A percentile compares a stretch with the other conserved stretches of the same genome.
phyloP scores from a whole-genome alignment of 1,140 invertebrate species.

The Drosophila carrolli region DNA sequence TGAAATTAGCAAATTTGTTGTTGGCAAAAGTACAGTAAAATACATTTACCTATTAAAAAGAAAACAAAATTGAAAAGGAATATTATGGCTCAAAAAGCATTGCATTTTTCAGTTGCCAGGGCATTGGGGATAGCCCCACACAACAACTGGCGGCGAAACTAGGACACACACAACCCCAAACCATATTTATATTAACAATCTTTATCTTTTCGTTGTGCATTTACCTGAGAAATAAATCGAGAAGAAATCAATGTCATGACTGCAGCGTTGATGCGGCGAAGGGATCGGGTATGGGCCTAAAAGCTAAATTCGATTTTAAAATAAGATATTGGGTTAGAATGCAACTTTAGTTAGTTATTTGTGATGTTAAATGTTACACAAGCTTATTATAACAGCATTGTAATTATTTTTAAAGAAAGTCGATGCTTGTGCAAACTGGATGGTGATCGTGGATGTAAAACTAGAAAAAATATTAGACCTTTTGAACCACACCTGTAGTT shows the following conservation, averaged over 20 bases:
- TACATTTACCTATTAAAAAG: slow-evolving; percentile 77
- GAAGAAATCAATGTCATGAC: slow-evolving; percentile 16
- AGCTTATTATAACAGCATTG: too few species aligned
- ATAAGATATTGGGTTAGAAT: too few species aligned
- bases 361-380: too few species aligned
- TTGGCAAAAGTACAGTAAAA: slow-evolving; percentile 74
- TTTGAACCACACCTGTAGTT: too few species aligned
- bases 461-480: too few species aligned
- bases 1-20: slow-evolving; percentile 66
- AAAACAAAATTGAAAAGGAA: slow-evolving; percentile 27
- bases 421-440: too few species aligned
- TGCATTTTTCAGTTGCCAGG: slow-evolving; percentile 41
- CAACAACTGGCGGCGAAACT: not conserved
- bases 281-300: not conserved
- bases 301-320: not conserved
- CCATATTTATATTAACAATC: slow-evolving; percentile 18
- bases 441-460: too few species aligned
- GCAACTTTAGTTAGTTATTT: too few species aligned
- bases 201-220: slow-evolving; percentile 55
- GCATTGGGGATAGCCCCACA: not conserved
- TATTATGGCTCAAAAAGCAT: slow-evolving; percentile 22
- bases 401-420: too few species aligned
- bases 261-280: not conserved
- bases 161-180: slow-evolving; percentile 1
- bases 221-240: slow-evolving; percentile 57